A percentile compares a stretch with the other conserved stretches of the same genome.
Evolutionary conservation across 2,797 vertebrate species (phyloP).

Genomic region (Melanotaenia pygmaea): DNA sequence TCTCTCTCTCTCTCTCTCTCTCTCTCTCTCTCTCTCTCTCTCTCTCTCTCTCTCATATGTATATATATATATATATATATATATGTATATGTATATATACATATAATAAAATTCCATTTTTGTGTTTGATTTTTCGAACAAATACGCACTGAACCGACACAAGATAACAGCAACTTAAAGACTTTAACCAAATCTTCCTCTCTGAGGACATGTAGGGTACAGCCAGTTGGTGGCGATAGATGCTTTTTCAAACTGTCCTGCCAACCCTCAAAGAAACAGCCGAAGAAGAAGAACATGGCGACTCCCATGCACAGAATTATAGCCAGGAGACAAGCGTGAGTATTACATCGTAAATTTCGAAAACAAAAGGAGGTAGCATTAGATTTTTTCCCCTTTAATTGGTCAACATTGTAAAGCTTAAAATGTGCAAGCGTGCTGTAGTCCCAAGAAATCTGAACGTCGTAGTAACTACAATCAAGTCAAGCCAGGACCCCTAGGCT

Average conservation of each 20-base stretch:
- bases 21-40: background rate
- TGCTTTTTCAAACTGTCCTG: background rate
- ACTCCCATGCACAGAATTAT: constrained; percentile 98
- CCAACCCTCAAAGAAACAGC: background rate
- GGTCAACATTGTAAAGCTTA: background rate
- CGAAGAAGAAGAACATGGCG: constrained; percentile 88
- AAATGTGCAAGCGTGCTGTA: background rate
- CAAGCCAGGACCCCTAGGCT: background rate
- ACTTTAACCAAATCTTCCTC: no score
- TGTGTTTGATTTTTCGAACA: no score
- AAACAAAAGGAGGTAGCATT: background rate
- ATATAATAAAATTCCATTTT: no score
- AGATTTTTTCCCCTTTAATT: background rate
- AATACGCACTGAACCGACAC: no score
- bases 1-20: background rate
- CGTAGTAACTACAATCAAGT: background rate
- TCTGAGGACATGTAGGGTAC: background rate
- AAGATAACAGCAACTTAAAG: no score
- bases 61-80: no score
- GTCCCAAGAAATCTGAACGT: background rate
- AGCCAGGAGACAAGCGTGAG: constrained; percentile 94
- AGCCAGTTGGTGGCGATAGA: background rate
- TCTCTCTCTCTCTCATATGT: no score
- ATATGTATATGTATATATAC: no score
- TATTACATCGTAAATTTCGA: constrained; percentile 30